Conservation (phyloP, 2,888 invertebrate species). For the Archips xylosteana region DNA sequence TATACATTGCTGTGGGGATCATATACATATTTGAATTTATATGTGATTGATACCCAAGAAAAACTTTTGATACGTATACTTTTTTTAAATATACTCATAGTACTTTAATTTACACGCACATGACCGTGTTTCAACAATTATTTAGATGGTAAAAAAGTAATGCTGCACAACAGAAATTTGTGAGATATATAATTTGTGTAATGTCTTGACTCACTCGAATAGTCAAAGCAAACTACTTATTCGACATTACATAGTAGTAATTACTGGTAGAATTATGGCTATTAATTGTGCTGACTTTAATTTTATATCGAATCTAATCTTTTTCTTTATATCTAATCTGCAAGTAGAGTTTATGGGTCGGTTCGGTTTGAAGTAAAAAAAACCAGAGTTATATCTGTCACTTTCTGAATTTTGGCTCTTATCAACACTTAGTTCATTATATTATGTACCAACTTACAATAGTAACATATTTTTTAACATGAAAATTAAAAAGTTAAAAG, state of each 20-base stretch:
- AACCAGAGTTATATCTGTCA: not conserved
- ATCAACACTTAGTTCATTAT: no score
- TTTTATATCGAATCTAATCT: no score
- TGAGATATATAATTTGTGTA: not conserved
- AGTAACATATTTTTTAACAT: no score
- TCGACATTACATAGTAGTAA: slow-evolving; percentile 13
- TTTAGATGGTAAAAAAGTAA: not conserved
- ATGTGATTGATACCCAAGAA: not conserved
- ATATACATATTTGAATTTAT: not conserved
- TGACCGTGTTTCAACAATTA: slow-evolving; percentile 18
- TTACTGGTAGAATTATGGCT: slow-evolving; percentile 10
- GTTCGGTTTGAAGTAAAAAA: not conserved
- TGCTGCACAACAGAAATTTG: not conserved
- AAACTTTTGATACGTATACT: not conserved
- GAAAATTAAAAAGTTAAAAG: no score
- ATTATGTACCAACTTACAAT: no score
- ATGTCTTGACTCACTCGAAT: not conserved
- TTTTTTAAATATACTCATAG: slow-evolving; percentile 4
- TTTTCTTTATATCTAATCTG: not conserved
- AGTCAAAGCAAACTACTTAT: slow-evolving; percentile 13
- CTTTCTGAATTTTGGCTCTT: not conserved
- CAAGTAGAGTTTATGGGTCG: slow-evolving; percentile 1
- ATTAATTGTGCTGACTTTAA: not conserved
- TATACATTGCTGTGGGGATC: not conserved
- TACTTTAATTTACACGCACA: slow-evolving; percentile 26